Percentiles rank a stretch among this genome's conserved stretches.
phyloP scores from a whole-genome alignment of 1,140 invertebrate species.

The Camponotus vicinus region DNA sequence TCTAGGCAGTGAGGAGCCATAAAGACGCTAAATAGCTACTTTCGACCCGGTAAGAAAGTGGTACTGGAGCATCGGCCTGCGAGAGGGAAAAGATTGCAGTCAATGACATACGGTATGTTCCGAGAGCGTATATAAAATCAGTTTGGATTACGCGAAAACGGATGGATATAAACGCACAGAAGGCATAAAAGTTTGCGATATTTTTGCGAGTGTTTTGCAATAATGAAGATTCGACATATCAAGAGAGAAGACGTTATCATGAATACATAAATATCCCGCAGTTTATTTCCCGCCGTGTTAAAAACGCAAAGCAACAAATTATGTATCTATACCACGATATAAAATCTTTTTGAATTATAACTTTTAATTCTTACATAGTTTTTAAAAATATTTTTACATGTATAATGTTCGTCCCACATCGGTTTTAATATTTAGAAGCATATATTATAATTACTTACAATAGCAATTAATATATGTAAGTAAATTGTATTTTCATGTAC shows the following conservation, averaged over 20 bases:
- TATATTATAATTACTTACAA: background rate
- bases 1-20: conserved; percentile 47
- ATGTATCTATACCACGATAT: background rate
- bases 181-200: conserved; percentile 16
- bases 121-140: conserved; percentile 58
- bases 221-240: conserved; percentile 63
- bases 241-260: background rate
- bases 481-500: background rate
- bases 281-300: conserved; percentile 42
- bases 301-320: conserved; percentile 50
- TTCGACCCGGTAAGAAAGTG: conserved; percentile 52
- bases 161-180: conserved; percentile 18
- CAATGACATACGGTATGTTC: background rate
- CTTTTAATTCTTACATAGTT: background rate
- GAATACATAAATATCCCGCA: conserved; percentile 11
- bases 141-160: conserved; percentile 65
- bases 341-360: background rate
- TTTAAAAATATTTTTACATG: background rate
- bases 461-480: background rate
- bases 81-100: conserved; percentile 28
- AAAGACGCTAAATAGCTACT: conserved; percentile 66
- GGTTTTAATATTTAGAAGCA: background rate
- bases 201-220: conserved; percentile 15
- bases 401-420: background rate
- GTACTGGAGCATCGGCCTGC: conserved; percentile 14